phyloP scores from a whole-genome alignment of 92 coral and sea anemone genomes.

The Bergia sp. region DNA sequence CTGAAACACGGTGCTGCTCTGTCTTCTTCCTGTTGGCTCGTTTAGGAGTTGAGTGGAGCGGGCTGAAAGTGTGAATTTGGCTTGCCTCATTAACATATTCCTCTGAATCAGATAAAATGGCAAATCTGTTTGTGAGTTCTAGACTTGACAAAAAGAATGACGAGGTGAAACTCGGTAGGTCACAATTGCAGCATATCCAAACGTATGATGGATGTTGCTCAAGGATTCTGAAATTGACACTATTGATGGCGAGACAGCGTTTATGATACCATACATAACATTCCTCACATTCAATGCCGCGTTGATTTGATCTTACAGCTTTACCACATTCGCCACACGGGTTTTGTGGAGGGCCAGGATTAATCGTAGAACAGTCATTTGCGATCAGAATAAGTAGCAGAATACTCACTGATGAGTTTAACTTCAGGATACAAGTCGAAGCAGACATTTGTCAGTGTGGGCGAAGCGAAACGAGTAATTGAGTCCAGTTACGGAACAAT shows the following conservation, averaged over 20 bases:
- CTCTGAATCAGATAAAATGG: neutral
- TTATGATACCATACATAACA: neutral
- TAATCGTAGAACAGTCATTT: constrained; percentile 8
- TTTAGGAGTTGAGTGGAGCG: neutral
- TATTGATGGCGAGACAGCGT: neutral
- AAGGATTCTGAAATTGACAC: neutral
- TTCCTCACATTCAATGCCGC: constrained; percentile 5
- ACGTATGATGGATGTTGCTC: neutral
- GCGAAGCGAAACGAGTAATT: constrained; percentile 19
- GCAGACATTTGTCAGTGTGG: constrained; percentile 22
- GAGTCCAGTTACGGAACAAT: constrained; percentile 28
- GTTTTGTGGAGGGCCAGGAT: neutral
- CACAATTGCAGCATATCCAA: neutral
- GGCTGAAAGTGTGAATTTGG: neutral
- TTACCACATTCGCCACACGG: neutral
- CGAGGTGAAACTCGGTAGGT: neutral
- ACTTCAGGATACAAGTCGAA: constrained; percentile 28
- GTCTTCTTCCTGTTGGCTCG: neutral
- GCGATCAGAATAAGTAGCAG: constrained; percentile 8
- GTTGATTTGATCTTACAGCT: neutral
- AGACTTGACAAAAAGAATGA: neutral
- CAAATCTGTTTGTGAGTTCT: neutral
- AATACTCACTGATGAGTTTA: constrained; percentile 20
- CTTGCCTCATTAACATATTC: neutral
- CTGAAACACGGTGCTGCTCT: neutral